Conservation (phyloP, 2,888 invertebrate genomes). For the Pasiphila rectangulata region DNA sequence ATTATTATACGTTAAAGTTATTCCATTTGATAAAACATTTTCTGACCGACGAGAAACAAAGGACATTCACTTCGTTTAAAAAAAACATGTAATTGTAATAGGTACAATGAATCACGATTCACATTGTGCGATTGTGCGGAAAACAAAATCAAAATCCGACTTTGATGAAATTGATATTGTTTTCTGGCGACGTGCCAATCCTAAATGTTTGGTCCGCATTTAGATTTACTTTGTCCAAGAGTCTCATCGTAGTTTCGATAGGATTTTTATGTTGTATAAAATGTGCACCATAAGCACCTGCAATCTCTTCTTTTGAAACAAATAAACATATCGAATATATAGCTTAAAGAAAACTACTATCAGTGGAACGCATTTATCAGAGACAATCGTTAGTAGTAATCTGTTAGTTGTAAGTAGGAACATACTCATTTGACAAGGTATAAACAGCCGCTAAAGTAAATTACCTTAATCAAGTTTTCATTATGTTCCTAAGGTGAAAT, state of each 20-base stretch:
- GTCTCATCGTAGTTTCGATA: conserved; percentile 43
- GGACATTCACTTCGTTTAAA: conserved; percentile 2
- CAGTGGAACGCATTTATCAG: neutral
- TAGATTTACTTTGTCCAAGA: conserved; percentile 63
- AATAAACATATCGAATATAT: too few relatives aligned
- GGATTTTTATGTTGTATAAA: conserved; percentile 20
- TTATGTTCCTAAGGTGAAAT: too few relatives aligned
- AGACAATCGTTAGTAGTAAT: too few relatives aligned
- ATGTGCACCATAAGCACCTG: too few relatives aligned
- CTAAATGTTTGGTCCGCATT: conserved; percentile 61
- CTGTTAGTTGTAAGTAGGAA: too few relatives aligned
- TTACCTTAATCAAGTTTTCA: too few relatives aligned
- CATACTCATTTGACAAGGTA: too few relatives aligned
- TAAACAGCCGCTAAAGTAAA: too few relatives aligned
- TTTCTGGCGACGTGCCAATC: conserved; percentile 60
- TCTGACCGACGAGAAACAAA: neutral
- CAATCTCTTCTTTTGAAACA: too few relatives aligned
- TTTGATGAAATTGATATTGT: conserved; percentile 67
- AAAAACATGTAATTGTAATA: conserved; percentile 25
- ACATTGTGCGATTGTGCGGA: conserved; percentile 49
- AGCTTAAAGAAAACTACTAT: neutral
- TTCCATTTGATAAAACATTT: neutral
- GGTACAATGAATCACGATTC: conserved; percentile 36
- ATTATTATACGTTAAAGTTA: conserved; percentile 20
- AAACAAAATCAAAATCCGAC: conserved; percentile 48